Evolutionary conservation across 2,888 invertebrate genomes (phyloP).

Genomic region (Eupithecia vulgata): DNA sequence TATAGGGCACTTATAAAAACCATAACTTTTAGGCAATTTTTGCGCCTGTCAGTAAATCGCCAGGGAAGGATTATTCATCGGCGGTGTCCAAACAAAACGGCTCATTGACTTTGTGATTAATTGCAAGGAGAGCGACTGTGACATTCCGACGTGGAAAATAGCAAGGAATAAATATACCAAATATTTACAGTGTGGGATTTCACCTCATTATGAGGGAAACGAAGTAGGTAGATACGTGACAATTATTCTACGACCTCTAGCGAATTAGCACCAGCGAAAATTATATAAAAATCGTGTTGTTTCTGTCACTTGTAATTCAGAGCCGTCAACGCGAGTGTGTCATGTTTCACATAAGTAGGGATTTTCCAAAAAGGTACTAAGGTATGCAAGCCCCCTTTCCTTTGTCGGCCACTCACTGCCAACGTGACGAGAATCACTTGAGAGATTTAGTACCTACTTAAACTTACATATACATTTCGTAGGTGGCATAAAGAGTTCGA

Average conservation of each 20-base stretch:
- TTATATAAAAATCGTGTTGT: slow-evolving; percentile 55
- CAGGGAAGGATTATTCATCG: slow-evolving; percentile 78
- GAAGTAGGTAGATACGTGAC: slow-evolving; percentile 22
- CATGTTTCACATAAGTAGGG: slow-evolving; percentile 80
- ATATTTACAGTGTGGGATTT: slow-evolving; percentile 31
- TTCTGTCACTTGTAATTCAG: slow-evolving; percentile 73
- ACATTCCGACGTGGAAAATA: slow-evolving; percentile 71
- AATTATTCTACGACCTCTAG: slow-evolving; percentile 8
- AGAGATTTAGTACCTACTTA: slow-evolving; percentile 66
- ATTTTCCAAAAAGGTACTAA: slow-evolving; percentile 82
- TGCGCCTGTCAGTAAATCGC: slow-evolving; percentile 63
- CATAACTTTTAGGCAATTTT: slow-evolving; percentile 55
- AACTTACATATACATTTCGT: slow-evolving; percentile 1
- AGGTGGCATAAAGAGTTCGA: slow-evolving; percentile 61
- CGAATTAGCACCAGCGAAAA: slow-evolving; percentile 43
- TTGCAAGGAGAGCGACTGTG: slow-evolving; percentile 73
- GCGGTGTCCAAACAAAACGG: slow-evolving; percentile 79
- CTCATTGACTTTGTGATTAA: slow-evolving; percentile 83
- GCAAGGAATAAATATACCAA: slow-evolving; percentile 53
- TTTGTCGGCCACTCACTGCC: slow-evolving; percentile 81
- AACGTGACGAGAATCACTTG: slow-evolving; percentile 79
- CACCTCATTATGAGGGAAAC: slow-evolving; percentile 25
- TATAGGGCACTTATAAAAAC: slow-evolving; percentile 50
- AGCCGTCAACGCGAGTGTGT: slow-evolving; percentile 68
- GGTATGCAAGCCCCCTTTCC: slow-evolving; percentile 83